Evolutionary conservation across 2,888 invertebrate genomes (phyloP), one percentile per base, ranked within the genome.

Genomic region (Ichneumon xanthorius): DNA sequence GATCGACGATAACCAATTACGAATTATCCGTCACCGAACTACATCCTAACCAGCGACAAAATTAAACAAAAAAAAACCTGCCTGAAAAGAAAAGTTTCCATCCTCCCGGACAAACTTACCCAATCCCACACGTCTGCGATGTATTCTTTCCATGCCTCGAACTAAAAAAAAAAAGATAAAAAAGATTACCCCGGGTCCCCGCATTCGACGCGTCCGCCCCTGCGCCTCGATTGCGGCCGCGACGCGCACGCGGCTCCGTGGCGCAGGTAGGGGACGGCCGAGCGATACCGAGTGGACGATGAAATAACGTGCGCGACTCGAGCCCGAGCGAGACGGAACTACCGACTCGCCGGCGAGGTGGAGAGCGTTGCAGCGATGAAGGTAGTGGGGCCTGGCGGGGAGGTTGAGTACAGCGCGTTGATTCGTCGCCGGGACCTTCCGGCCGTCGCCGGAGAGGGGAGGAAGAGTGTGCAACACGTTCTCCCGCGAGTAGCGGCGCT

Each of bases 221-320:
- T 84, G 82, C 19, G 45, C 50, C 76, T 70, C 82, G 86, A 86
- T 85, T 81, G 84, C 86, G 40, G 40, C 75, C 75, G 68, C 37
- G 80, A 80, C 80, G 85, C 67, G 80, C 81, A 78, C 77, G 78
- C 78, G 65, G 80, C 77, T 61, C 40, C 48, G 70, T 63, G 58
- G 70, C 81, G 84, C 88, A 86, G 88, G 88, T 86, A 88, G 82
- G 84, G 87, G 87, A 79, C 85, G 86, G 40, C 40, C 40, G 75
- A 68, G 80, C 84, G 80, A 80, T 80, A 81, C 71, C 72, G 78
- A 73, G 78, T 58, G 50, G 76, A 48, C 61, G 70, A 65, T 75
- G 40, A 40, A 40, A 40, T 40, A 40, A 70, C 61, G 68, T 58
- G 63, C 58, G 26, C 53, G 45, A 48, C 67, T 63, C 70, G 19